Conservation (phyloP, 2,113 vertebrate species). For the Channa argus region DNA sequence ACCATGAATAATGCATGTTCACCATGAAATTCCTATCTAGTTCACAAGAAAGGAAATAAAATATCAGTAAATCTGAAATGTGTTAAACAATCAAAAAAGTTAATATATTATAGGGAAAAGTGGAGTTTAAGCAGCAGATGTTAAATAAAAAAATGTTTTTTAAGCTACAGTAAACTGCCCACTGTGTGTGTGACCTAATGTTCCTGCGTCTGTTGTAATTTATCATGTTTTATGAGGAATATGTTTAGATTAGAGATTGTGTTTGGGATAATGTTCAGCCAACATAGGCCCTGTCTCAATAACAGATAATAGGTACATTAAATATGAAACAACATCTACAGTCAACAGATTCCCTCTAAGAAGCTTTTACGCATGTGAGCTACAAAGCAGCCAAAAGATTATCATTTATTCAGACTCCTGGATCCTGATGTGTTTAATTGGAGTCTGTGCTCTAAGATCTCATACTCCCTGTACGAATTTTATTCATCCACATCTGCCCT, state of each 20-base stretch:
- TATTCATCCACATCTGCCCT: constrained; percentile 68
- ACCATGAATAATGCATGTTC: constrained; percentile 81
- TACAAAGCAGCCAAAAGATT: constrained; percentile 49
- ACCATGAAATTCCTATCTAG: constrained; percentile 65
- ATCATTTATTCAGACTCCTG: constrained; percentile 44
- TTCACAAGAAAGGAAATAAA: constrained; percentile 23
- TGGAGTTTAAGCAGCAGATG: too few relatives aligned
- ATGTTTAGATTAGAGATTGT: neutral
- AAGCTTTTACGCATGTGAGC: constrained; percentile 33
- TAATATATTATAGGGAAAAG: neutral
- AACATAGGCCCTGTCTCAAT: constrained; percentile 5
- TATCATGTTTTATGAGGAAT: too few relatives aligned
- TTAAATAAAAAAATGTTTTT: too few relatives aligned
- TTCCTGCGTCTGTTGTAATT: too few relatives aligned
- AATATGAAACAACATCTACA: constrained; percentile 29
- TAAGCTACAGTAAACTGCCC: too few relatives aligned
- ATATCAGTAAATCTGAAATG: constrained; percentile 50
- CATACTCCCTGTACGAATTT: constrained; percentile 56
- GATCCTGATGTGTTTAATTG: constrained; percentile 71
- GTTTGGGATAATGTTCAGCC: neutral
- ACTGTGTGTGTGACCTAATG: neutral
- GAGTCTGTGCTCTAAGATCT: constrained; percentile 37
- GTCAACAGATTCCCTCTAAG: constrained; percentile 24
- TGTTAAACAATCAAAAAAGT: constrained; percentile 53
- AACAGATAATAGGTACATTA: constrained; percentile 8